phyloP scores from a whole-genome alignment of 1,140 invertebrate genomes.

The Adelges cooleyi region DNA sequence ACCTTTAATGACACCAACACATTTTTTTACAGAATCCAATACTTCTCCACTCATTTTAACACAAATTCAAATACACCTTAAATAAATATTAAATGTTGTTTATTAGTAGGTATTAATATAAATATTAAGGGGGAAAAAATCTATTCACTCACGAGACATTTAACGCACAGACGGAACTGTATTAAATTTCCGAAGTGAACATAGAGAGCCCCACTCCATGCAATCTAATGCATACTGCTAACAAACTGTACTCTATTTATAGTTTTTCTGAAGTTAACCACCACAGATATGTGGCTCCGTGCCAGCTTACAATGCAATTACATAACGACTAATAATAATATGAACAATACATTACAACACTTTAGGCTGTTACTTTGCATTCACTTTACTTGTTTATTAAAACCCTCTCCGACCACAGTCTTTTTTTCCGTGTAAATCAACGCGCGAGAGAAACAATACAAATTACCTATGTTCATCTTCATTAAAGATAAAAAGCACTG shows the following conservation, averaged over 20 bases:
- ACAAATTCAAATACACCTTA: neutral
- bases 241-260: neutral
- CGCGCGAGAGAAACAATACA: too few species aligned
- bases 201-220: neutral
- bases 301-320: neutral
- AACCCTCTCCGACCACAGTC: too few species aligned
- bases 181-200: neutral
- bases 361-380: too few species aligned
- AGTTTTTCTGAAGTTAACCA: neutral
- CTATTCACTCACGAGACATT: neutral
- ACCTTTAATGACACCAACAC: slow-evolving; percentile 59
- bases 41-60: slow-evolving; percentile 39
- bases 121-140: too few species aligned
- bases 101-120: neutral
- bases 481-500: too few species aligned
- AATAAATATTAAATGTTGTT: too few species aligned
- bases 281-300: neutral
- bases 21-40: slow-evolving; percentile 69
- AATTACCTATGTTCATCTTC: too few species aligned
- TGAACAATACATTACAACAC: too few species aligned
- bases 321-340: slow-evolving; percentile 18
- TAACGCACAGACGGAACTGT: neutral
- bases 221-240: too few species aligned
- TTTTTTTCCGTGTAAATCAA: too few species aligned
- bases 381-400: too few species aligned